Evolutionary conservation across 2,797 vertebrate genomes (phyloP).

Genomic region (Melanotaenia maccullochi): DNA sequence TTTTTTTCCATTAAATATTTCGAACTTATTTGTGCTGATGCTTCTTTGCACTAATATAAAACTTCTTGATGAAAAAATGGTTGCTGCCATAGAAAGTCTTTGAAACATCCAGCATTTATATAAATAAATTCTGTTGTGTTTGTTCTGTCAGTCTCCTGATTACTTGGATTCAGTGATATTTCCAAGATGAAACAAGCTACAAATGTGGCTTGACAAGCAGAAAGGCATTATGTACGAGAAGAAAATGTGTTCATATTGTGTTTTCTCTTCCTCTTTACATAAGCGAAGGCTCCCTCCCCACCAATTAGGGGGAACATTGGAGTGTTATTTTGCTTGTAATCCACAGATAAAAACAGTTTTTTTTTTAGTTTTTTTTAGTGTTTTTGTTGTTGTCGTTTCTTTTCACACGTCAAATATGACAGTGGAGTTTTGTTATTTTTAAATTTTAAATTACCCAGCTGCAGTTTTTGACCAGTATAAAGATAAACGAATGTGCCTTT

Average conservation of each 20-base stretch:
- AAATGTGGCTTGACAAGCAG: slow-evolving; percentile 78
- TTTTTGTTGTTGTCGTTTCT: no score
- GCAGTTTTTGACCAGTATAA: slow-evolving; percentile 5
- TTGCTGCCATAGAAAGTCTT: slow-evolving; percentile 61
- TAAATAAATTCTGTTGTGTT: slow-evolving; percentile 76
- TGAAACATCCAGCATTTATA: slow-evolving; percentile 71
- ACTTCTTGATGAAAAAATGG: slow-evolving; percentile 53
- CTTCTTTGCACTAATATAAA: slow-evolving; percentile 65
- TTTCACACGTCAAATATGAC: slow-evolving; percentile 17
- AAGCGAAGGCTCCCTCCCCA: slow-evolving; percentile 30
- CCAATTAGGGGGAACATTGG: slow-evolving; percentile 6
- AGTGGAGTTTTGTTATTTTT: slow-evolving; percentile 7
- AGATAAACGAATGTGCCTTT: slow-evolving; percentile 3
- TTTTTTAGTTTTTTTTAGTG: background rate
- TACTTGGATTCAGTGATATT: slow-evolving; percentile 74
- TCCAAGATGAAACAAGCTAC: slow-evolving; percentile 77
- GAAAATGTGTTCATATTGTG: slow-evolving; percentile 59
- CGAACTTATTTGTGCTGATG: slow-evolving; percentile 66
- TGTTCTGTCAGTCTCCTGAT: slow-evolving; percentile 77
- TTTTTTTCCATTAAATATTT: slow-evolving; percentile 50
- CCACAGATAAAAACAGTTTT: slow-evolving; percentile 3
- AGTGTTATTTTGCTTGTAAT: slow-evolving; percentile 23
- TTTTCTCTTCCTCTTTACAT: slow-evolving; percentile 56
- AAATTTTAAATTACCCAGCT: slow-evolving; percentile 13
- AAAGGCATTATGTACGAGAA: slow-evolving; percentile 65